Conservation (phyloP, 1,140 invertebrate genomes). For the Meteorus sp. region DNA sequence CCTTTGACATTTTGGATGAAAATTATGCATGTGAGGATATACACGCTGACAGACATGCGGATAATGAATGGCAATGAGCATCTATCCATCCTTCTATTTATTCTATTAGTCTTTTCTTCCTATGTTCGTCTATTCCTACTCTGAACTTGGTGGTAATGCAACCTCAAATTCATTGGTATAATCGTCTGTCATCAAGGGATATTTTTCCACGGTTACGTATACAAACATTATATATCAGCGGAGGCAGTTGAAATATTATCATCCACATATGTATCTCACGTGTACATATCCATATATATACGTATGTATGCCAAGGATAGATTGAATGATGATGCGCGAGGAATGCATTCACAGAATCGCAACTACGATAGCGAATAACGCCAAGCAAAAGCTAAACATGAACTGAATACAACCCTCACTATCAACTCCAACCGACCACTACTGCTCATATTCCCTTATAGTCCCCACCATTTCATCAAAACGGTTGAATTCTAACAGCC, state of each 20-base stretch:
- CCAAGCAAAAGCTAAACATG: constrained; percentile 19
- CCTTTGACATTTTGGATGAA: constrained; percentile 2
- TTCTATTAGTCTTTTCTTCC: background rate
- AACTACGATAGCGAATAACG: background rate
- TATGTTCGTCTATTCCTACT: too few species aligned
- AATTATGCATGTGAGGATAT: background rate
- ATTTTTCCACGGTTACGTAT: too few species aligned
- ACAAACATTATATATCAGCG: too few species aligned
- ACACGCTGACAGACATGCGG: background rate
- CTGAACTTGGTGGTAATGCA: too few species aligned
- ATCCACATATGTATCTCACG: too few species aligned
- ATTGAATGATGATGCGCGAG: background rate
- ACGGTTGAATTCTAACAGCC: background rate
- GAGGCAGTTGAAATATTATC: too few species aligned
- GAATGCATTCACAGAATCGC: too few species aligned
- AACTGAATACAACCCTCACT: constrained; percentile 27
- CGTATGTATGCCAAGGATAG: background rate
- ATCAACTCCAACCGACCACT: constrained; percentile 5
- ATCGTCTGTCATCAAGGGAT: too few species aligned
- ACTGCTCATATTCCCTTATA: background rate
- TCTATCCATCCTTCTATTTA: background rate
- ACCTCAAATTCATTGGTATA: too few species aligned
- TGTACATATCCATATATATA: too few species aligned
- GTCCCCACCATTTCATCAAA: background rate
- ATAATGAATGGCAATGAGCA: background rate